phyloP scores from a whole-genome alignment of 2,888 invertebrate genomes.

The Amiota mariae region DNA sequence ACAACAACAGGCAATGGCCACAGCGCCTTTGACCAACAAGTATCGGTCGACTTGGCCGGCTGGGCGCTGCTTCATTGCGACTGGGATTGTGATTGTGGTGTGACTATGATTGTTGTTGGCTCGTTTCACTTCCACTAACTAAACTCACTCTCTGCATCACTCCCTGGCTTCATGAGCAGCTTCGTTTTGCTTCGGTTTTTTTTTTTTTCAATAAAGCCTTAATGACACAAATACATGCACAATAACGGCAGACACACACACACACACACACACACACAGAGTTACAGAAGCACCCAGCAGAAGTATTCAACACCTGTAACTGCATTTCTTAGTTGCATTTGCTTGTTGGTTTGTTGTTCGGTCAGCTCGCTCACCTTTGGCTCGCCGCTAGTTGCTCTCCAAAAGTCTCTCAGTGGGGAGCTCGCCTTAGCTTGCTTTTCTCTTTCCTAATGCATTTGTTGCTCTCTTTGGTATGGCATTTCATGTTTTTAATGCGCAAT shows the following conservation, averaged over 20 bases:
- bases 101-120: not conserved
- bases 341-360: not conserved
- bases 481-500: slow-evolving; percentile 16
- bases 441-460: not conserved
- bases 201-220: not conserved
- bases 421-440: not conserved
- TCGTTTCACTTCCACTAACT: not conserved
- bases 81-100: slow-evolving; percentile 29
- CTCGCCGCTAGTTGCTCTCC: not conserved
- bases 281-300: not conserved
- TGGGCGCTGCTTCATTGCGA: slow-evolving; percentile 38
- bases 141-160: not conserved
- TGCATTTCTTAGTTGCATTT: slow-evolving; percentile 1
- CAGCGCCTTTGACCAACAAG: slow-evolving; percentile 23
- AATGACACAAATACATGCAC: slow-evolving; percentile 20
- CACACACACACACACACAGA: not conserved
- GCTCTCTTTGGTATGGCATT: slow-evolving; percentile 3
- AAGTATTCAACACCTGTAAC: not conserved
- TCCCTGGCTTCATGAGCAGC: slow-evolving; percentile 12
- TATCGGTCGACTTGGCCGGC: slow-evolving; percentile 50
- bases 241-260: not conserved
- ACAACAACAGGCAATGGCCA: slow-evolving; percentile 26
- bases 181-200: not conserved
- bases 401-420: not conserved
- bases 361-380: slow-evolving; percentile 11